These are phyloP conservation scores for Cremastinae sp. DNA, from an alignment of 2,888 invertebrate species.

Conservation along the genomic window DNA sequence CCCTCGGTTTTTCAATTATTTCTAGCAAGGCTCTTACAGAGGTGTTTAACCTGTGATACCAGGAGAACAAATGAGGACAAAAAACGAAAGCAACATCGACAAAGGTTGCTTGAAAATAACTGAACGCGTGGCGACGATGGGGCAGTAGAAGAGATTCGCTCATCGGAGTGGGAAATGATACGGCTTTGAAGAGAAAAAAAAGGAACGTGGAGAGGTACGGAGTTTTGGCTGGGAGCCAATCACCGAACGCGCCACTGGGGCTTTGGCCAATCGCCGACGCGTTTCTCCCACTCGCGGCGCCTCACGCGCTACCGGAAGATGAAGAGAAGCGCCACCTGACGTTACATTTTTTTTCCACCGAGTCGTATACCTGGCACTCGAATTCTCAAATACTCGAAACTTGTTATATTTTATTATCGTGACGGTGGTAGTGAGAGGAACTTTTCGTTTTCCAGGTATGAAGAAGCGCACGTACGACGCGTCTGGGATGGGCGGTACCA, in stretches of 20 bases:
- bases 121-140: constrained; percentile 40
- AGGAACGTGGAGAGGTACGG: not conserved
- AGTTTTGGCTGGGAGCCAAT: constrained; percentile 49
- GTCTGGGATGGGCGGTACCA: too few relatives aligned
- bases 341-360: not conserved
- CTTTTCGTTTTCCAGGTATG: too few relatives aligned
- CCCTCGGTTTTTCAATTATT: not conserved
- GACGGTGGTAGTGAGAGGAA: too few relatives aligned
- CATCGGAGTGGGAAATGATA: not conserved
- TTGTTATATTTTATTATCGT: not conserved
- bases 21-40: not conserved
- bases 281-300: not conserved
- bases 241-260: constrained; percentile 27
- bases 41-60: constrained; percentile 26
- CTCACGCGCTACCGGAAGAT: not conserved
- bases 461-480: too few relatives aligned
- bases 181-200: not conserved
- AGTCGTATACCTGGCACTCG: not conserved
- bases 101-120: constrained; percentile 35
- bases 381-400: too few relatives aligned
- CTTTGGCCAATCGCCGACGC: constrained; percentile 21
- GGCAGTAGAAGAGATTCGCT: not conserved
- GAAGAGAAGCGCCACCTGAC: constrained; percentile 42
- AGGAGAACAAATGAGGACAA: constrained; percentile 21
- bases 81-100: constrained; percentile 18